Evolutionary conservation across 2,797 vertebrate species (phyloP).

Genomic region (Siniperca scherzeri): DNA sequence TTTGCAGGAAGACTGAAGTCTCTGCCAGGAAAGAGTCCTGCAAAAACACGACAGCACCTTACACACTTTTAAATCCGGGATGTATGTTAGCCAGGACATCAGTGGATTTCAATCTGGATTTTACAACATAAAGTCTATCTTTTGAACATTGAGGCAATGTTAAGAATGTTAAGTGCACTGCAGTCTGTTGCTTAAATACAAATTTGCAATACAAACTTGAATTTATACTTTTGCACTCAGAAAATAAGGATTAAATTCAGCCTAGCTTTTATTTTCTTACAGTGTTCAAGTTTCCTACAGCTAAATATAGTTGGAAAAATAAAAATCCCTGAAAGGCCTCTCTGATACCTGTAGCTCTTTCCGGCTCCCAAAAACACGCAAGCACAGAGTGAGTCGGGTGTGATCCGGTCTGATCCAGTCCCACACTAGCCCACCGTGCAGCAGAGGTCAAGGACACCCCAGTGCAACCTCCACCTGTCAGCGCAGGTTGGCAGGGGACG

Average conservation of each 20-base stretch:
- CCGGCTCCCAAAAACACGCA: conserved; percentile 23
- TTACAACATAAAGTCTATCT: not conserved
- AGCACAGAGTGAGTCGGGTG: conserved; percentile 41
- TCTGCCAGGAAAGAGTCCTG: conserved; percentile 55
- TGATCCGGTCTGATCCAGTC: conserved; percentile 79
- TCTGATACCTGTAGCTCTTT: conserved; percentile 56
- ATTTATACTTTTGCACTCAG: conserved; percentile 17
- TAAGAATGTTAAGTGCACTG: not conserved
- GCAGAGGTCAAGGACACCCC: conserved; percentile 76
- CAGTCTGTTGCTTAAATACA: not conserved
- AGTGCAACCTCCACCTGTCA: conserved; percentile 73
- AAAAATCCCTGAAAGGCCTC: conserved; percentile 36
- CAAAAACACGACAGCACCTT: conserved; percentile 35
- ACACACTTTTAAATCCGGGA: conserved; percentile 2
- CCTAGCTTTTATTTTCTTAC: conserved; percentile 7
- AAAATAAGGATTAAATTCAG: conserved; percentile 10
- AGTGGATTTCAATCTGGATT: not conserved
- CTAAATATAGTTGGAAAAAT: conserved; percentile 38
- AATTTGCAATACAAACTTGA: not conserved
- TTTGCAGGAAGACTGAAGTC: conserved; percentile 41
- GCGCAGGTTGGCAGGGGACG: conserved; percentile 66
- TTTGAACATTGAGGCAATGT: not conserved
- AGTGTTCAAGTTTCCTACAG: conserved; percentile 4
- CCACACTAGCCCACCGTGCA: conserved; percentile 39
- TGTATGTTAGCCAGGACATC: not conserved